Conservation (phyloP, 2,888 invertebrate genomes). For the Drosophila borealis region DNA sequence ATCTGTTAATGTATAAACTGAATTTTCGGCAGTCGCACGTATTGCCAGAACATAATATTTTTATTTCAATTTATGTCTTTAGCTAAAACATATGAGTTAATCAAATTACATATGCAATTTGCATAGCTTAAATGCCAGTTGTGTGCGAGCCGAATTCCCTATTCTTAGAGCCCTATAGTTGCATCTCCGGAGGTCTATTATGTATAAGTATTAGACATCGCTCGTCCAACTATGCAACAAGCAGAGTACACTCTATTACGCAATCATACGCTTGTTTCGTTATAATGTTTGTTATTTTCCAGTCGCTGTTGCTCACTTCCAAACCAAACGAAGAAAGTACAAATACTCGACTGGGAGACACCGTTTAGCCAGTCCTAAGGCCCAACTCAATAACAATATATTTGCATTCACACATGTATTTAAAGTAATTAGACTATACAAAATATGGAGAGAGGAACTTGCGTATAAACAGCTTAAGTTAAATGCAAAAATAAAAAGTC, state of each 20-base stretch:
- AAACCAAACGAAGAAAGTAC: not conserved
- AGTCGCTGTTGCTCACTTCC: not conserved
- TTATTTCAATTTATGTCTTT: not conserved
- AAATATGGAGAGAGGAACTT: too few relatives aligned
- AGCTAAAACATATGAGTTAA: not conserved
- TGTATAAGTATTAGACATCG: not conserved
- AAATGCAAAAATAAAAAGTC: too few relatives aligned
- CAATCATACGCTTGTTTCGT: conserved; percentile 40
- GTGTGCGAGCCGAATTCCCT: not conserved
- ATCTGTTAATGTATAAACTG: not conserved
- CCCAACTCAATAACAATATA: not conserved
- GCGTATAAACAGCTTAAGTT: too few relatives aligned
- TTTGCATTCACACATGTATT: not conserved
- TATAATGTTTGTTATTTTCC: conserved; percentile 13
- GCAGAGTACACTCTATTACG: conserved; percentile 54
- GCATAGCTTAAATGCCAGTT: not conserved
- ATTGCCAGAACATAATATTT: not conserved
- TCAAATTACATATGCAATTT: not conserved
- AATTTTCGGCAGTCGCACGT: not conserved
- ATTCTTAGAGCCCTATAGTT: not conserved
- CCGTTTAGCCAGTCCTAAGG: not conserved
- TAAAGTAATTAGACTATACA: too few relatives aligned
- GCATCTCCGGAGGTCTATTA: not conserved
- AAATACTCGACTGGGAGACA: not conserved
- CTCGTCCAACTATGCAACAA: conserved; percentile 15